Evolutionary conservation across 1,140 invertebrate genomes (phyloP).

Genomic region (Drosophila obscura): DNA sequence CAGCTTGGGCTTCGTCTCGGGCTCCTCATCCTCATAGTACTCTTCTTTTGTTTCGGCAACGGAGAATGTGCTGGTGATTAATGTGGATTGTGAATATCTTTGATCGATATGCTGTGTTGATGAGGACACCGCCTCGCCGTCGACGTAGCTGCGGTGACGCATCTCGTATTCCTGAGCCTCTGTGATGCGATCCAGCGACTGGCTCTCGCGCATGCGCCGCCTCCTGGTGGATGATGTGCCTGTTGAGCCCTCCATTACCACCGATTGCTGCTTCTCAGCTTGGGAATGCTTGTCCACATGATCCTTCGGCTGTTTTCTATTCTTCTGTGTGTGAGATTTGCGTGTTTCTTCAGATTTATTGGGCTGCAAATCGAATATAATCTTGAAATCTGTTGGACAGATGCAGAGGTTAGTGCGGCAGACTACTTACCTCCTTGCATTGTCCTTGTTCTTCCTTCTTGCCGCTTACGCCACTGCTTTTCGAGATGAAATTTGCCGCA

Average conservation of each 20-base stretch:
- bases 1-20: slow-evolving; percentile 2
- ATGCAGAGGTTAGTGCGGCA: no score
- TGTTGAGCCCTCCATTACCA: slow-evolving; percentile 18
- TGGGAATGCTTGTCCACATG: slow-evolving; percentile 74
- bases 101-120: slow-evolving; percentile 68
- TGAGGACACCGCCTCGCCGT: slow-evolving; percentile 43
- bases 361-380: slow-evolving; percentile 28
- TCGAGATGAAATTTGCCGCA: slow-evolving; percentile 61
- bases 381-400: not conserved
- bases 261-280: slow-evolving; percentile 48
- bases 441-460: slow-evolving; percentile 75
- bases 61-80: slow-evolving; percentile 74
- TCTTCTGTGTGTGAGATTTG: slow-evolving; percentile 76
- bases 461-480: slow-evolving; percentile 64
- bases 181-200: slow-evolving; percentile 92
- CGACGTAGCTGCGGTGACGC: slow-evolving; percentile 73
- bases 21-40: slow-evolving; percentile 69
- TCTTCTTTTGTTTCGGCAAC: slow-evolving; percentile 77
- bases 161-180: slow-evolving; percentile 89
- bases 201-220: slow-evolving; percentile 89
- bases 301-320: slow-evolving; percentile 69
- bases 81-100: slow-evolving; percentile 73
- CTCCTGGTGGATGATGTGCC: slow-evolving; percentile 70
- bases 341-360: slow-evolving; percentile 77
- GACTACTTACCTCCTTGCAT: slow-evolving; percentile 57